Evolutionary conservation across 2,113 vertebrate genomes (phyloP).

Genomic region (Lepus timidus): DNA sequence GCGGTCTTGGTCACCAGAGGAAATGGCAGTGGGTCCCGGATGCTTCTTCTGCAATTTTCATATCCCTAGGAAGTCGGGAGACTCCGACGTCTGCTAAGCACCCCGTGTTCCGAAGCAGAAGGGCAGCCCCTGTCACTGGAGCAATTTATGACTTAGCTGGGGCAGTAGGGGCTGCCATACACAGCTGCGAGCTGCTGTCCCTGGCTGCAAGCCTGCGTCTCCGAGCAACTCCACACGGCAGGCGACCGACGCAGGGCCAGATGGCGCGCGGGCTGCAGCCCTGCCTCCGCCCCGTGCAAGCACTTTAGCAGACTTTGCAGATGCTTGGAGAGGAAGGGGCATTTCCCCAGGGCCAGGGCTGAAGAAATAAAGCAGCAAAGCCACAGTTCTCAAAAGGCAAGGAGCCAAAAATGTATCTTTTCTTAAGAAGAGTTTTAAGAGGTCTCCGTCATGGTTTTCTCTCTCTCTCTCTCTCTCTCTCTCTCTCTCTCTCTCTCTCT

Average conservation of each 20-base stretch:
- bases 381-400: slow-evolving; percentile 5
- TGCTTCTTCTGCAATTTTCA: background rate
- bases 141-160: background rate
- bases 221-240: background rate
- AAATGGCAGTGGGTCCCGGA: background rate
- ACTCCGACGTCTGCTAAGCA: background rate
- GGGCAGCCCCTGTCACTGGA: background rate
- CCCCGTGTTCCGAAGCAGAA: background rate
- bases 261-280: fast-evolving
- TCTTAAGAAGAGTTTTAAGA: background rate
- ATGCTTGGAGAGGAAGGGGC: background rate
- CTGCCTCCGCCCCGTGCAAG: background rate
- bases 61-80: background rate
- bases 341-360: background rate
- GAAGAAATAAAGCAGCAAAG: slow-evolving; percentile 31
- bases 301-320: background rate
- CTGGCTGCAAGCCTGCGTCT: background rate
- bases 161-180: background rate
- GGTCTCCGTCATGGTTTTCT: background rate
- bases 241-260: background rate
- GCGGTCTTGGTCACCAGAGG: background rate
- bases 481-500: background rate
- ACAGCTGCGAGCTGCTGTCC: background rate
- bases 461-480: background rate
- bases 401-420: background rate